Conservation (phyloP, 1,140 invertebrate species). For the Pseudomyrmex gracilis region DNA sequence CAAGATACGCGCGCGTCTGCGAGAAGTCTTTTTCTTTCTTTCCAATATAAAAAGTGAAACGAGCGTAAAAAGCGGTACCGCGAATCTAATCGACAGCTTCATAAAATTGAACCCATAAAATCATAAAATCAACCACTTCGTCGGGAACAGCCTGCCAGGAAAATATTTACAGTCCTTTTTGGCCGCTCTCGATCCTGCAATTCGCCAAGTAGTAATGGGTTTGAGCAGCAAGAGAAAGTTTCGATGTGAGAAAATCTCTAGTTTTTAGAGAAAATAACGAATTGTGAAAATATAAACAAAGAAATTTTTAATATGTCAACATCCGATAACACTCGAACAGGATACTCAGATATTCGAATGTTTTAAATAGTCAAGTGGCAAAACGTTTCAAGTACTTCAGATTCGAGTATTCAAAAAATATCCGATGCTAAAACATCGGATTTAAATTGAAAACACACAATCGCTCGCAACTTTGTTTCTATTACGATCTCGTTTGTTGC, state of each 20-base stretch:
- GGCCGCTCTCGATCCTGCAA: constrained; percentile 76
- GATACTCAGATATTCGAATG: neutral
- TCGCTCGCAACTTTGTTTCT: neutral
- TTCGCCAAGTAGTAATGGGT: constrained; percentile 61
- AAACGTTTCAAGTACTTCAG: too few species aligned
- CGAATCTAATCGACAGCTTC: constrained; percentile 85
- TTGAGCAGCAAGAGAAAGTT: constrained; percentile 36
- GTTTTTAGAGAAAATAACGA: neutral
- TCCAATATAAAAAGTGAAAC: constrained; percentile 60
- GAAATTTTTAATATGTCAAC: neutral
- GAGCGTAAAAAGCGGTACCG: constrained; percentile 72
- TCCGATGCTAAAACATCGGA: too few species aligned
- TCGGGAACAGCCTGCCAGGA: constrained; percentile 71
- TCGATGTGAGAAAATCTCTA: neutral
- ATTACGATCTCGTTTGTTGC: neutral
- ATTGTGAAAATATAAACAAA: neutral
- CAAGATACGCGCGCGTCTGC: constrained; percentile 48
- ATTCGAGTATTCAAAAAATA: too few species aligned
- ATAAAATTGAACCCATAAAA: constrained; percentile 84
- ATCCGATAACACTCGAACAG: neutral
- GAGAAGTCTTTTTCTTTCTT: constrained; percentile 7
- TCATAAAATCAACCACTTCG: constrained; percentile 83
- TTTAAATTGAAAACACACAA: too few species aligned
- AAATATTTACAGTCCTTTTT: constrained; percentile 81
- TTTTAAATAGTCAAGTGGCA: too few species aligned